These are phyloP conservation scores for Acanthosepion pharaonis DNA, from an alignment of 2,888 invertebrate genomes.

Conservation along the genomic window DNA sequence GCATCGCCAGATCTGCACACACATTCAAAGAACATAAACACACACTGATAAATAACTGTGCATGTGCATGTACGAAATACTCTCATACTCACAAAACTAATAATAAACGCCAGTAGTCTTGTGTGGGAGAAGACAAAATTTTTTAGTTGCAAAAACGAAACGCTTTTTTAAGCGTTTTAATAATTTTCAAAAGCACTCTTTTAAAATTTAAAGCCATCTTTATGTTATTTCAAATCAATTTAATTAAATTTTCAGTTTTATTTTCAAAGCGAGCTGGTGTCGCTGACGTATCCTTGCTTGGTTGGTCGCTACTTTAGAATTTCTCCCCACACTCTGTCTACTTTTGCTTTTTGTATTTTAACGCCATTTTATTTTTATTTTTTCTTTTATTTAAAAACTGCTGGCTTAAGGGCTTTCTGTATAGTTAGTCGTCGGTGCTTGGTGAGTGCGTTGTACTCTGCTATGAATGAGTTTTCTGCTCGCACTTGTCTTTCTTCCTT, in stretches of 20 bases:
- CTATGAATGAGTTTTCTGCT: background rate
- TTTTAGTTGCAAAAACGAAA: background rate
- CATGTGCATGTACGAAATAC: background rate
- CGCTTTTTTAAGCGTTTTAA: background rate
- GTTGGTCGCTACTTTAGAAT: constrained; percentile 36
- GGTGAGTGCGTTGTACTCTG: constrained; percentile 38
- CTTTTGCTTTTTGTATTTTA: constrained; percentile 14
- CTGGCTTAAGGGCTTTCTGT: constrained; percentile 33
- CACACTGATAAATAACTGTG: background rate
- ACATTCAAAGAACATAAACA: background rate
- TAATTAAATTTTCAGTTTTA: constrained; percentile 39
- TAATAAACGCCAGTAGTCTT: background rate
- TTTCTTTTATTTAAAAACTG: background rate
- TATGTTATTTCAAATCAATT: constrained; percentile 37
- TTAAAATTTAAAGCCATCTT: constrained; percentile 40
- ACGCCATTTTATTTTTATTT: constrained; percentile 34
- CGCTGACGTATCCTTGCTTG: constrained; percentile 3
- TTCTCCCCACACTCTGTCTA: background rate
- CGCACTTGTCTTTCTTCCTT: background rate
- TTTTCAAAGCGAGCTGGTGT: constrained; percentile 35
- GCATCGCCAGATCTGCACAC: background rate
- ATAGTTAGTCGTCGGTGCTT: constrained; percentile 34
- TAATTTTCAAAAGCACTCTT: constrained; percentile 18
- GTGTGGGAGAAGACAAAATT: background rate
- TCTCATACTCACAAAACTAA: background rate